Percentiles rank a stretch among this genome's conserved stretches.
These are phyloP conservation scores for Cotesia typhae DNA, from an alignment of 1,140 invertebrate genomes.

Conservation along the genomic window DNA sequence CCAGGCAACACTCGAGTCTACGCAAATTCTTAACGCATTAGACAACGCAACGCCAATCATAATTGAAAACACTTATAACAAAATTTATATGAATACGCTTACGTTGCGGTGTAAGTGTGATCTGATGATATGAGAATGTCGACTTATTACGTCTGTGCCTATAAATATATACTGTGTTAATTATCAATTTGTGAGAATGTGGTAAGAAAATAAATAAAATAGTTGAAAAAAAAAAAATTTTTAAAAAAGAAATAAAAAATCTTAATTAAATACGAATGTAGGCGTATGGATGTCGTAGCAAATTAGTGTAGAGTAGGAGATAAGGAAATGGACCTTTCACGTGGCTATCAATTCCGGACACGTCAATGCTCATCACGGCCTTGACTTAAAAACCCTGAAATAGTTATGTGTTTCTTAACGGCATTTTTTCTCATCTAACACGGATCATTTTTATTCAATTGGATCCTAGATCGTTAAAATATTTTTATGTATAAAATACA, in stretches of 20 bases:
- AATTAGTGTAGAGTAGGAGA: slow-evolving; percentile 34
- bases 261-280: slow-evolving; percentile 16
- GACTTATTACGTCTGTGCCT: neutral
- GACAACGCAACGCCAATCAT: too few relatives aligned
- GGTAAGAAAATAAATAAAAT: neutral
- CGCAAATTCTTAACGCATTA: slow-evolving; percentile 19
- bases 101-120: neutral
- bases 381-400: slow-evolving; percentile 26
- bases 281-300: slow-evolving; percentile 35
- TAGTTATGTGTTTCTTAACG: slow-evolving; percentile 14
- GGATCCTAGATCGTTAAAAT: neutral
- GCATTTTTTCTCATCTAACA: slow-evolving; percentile 5
- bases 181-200: neutral
- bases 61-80: too few relatives aligned
- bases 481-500: neutral
- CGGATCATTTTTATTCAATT: slow-evolving; percentile 10
- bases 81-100: neutral
- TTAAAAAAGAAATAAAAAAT: neutral
- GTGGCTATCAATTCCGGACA: slow-evolving; percentile 36
- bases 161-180: neutral
- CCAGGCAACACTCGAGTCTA: neutral
- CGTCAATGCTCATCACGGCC: slow-evolving; percentile 27
- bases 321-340: slow-evolving; percentile 29
- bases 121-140: neutral
- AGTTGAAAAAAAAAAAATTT: neutral